These are phyloP conservation scores for Babylonia areolata DNA, from an alignment of 1,140 invertebrate species.

Conservation along the genomic window DNA sequence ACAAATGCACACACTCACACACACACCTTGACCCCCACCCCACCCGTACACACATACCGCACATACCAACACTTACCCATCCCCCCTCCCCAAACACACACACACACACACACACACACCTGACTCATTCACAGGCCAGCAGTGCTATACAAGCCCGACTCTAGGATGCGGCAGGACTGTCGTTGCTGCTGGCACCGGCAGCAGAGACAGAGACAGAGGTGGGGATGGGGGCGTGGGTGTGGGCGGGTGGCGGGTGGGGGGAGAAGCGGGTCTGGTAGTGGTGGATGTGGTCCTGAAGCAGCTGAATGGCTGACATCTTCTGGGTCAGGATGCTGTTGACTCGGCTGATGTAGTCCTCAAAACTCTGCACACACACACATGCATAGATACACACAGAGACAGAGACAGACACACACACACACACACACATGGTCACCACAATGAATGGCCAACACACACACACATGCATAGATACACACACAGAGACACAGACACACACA, in stretches of 20 bases:
- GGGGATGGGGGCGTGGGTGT: not conserved
- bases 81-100: not conserved
- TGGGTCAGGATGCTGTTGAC: conserved; percentile 62
- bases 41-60: too few species aligned
- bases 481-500: too few species aligned
- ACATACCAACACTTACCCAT: too few species aligned
- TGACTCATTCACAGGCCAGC: too few species aligned
- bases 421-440: not conserved
- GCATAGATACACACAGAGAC: too few species aligned
- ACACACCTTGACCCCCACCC: not conserved
- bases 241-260: not conserved
- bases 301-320: conserved; percentile 66
- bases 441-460: too few species aligned
- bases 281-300: conserved; percentile 64
- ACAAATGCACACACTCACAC: conserved; percentile 4
- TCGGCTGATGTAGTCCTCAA: conserved; percentile 65
- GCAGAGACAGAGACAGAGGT: not conserved
- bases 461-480: too few species aligned
- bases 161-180: not conserved
- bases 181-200: not conserved
- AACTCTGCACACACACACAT: conserved; percentile 61
- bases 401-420: not conserved
- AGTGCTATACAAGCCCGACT: not conserved
- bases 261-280: conserved; percentile 36
- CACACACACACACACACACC: not conserved